Evolutionary conservation across 2,888 invertebrate species (phyloP).

Genomic region (Campopleginae sp.): DNA sequence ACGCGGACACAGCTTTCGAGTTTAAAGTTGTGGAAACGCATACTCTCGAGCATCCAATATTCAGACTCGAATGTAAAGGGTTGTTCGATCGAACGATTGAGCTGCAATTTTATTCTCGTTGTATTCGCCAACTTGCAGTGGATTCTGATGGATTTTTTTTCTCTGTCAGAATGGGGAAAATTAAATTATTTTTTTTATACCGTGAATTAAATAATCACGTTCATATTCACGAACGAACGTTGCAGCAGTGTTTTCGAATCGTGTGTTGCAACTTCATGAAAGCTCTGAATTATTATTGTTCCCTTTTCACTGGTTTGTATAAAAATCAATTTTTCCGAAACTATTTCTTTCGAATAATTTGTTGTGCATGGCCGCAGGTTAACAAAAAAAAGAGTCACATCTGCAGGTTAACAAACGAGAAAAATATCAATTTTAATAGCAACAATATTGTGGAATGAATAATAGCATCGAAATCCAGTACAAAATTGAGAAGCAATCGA

Average conservation of each 20-base stretch:
- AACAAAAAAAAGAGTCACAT: too few relatives aligned
- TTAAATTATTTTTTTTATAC: not conserved
- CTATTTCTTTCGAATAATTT: too few relatives aligned
- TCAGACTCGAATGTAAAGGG: slow-evolving; percentile 2
- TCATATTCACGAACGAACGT: not conserved
- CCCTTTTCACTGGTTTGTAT: not conserved
- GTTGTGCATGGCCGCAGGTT: not conserved
- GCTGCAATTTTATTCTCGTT: slow-evolving; percentile 31
- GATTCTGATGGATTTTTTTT: not conserved
- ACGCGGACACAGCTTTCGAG: slow-evolving; percentile 3
- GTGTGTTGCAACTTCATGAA: not conserved
- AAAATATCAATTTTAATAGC: not conserved
- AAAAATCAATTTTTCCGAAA: too few relatives aligned
- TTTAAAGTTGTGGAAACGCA: slow-evolving; percentile 27
- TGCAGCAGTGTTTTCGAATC: not conserved
- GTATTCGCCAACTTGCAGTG: not conserved
- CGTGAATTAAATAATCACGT: not conserved
- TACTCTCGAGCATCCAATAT: slow-evolving; percentile 33
- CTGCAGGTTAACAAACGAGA: not conserved
- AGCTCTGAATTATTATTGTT: not conserved
- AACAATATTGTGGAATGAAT: not conserved
- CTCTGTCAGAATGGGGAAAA: not conserved
- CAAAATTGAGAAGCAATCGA: not conserved
- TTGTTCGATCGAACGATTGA: slow-evolving; percentile 34
- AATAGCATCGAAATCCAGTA: not conserved